These are phyloP conservation scores for Myotis lucifugus DNA, from an alignment of 2,113 vertebrate species.

Conservation along the genomic window DNA sequence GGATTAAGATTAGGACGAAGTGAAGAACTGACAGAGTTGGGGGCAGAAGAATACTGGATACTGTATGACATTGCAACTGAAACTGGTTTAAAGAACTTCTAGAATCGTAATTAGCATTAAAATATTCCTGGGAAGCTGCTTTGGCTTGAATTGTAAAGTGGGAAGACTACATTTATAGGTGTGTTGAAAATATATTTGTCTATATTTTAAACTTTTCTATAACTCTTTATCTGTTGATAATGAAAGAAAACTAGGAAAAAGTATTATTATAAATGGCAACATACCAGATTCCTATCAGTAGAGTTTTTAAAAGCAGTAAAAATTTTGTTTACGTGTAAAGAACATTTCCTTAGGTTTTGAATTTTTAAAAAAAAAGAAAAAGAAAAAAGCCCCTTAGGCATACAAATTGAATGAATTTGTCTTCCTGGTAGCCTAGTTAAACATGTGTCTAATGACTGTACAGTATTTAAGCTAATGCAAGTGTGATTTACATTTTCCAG, in stretches of 20 bases:
- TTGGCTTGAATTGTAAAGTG: not conserved
- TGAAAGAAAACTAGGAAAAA: not conserved
- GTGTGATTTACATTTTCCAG: constrained; percentile 84
- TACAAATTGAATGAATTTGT: constrained; percentile 47
- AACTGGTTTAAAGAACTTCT: not conserved
- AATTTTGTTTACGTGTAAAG: not conserved
- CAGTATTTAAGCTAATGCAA: constrained; percentile 63
- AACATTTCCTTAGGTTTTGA: constrained; percentile 41
- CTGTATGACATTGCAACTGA: not conserved
- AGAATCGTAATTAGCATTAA: not conserved
- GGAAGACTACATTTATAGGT: not conserved
- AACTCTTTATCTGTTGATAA: not conserved
- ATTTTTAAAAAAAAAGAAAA: not conserved
- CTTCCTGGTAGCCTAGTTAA: constrained; percentile 60
- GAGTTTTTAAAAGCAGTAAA: constrained; percentile 16
- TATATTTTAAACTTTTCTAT: constrained; percentile 11
- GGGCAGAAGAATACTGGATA: not conserved
- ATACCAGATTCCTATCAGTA: not conserved
- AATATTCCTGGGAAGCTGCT: not conserved
- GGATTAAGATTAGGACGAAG: not conserved
- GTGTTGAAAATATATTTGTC: not conserved
- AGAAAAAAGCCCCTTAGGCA: not conserved
- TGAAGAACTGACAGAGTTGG: not conserved
- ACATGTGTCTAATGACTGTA: constrained; percentile 9
- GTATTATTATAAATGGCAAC: not conserved